phyloP scores from a whole-genome alignment of 2,888 invertebrate genomes.

The Dastarcus helophoroides region DNA sequence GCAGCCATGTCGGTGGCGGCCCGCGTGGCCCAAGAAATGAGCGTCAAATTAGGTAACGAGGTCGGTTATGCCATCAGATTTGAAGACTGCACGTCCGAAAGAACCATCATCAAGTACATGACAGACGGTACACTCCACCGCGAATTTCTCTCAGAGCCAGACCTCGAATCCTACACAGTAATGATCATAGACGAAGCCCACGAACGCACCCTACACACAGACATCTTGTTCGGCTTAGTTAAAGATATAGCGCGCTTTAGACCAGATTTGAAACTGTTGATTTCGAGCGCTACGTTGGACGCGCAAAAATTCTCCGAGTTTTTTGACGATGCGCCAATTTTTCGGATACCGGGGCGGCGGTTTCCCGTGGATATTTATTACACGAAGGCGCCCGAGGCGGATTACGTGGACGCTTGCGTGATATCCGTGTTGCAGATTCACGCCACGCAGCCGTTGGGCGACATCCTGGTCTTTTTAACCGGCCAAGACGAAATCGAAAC shows the following conservation, averaged over 20 bases:
- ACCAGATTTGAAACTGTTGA: constrained; percentile 87
- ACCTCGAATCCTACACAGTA: constrained; percentile 89
- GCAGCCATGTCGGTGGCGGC: constrained; percentile 99
- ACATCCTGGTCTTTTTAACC: constrained; percentile 92
- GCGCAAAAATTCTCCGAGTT: constrained; percentile 96
- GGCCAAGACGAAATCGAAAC: constrained; percentile 88
- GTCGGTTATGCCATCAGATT: constrained; percentile 89
- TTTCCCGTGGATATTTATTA: constrained; percentile 99
- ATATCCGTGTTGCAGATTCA: constrained; percentile 97
- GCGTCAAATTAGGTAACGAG: constrained; percentile 88
- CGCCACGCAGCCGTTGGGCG: constrained; percentile 91
- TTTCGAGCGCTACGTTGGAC: constrained; percentile 96
- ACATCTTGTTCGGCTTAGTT: constrained; percentile 94
- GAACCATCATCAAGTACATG: constrained; percentile 97
- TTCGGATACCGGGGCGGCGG: constrained; percentile 85
- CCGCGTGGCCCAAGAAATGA: constrained; percentile 96
- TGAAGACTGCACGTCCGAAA: constrained; percentile 97
- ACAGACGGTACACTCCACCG: constrained; percentile 96
- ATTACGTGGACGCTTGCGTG: constrained; percentile 97
- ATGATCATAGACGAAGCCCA: constrained; percentile 99
- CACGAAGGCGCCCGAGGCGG: constrained; percentile 98
- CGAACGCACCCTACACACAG: constrained; percentile 95
- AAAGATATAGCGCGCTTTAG: constrained; percentile 43
- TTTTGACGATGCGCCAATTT: constrained; percentile 97
- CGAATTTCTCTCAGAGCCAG: constrained; percentile 96